Conservation (phyloP, 2,797 vertebrate genomes). For the Ctenochaetus hawaiiensis region DNA sequence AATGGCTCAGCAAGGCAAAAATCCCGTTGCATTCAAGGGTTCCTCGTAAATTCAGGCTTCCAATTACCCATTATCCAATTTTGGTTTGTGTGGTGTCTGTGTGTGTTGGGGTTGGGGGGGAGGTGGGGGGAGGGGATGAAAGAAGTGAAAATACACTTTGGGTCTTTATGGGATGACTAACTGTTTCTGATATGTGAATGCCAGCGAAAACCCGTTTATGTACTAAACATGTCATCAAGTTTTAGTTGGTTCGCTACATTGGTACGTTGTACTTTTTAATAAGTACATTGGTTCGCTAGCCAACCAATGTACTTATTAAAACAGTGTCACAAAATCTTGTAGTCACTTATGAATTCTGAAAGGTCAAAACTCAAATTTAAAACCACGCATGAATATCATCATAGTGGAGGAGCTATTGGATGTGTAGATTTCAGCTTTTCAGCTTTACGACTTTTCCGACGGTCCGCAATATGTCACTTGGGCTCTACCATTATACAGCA, state of each 20-base stretch:
- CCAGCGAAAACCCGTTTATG: background rate
- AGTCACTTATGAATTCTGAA: no score
- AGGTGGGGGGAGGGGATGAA: no score
- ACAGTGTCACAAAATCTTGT: no score
- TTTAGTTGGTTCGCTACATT: no score
- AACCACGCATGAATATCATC: background rate
- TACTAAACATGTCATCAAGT: no score
- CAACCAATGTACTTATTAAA: no score
- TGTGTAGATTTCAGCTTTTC: background rate
- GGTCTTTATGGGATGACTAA: background rate
- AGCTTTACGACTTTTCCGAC: background rate
- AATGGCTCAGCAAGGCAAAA: slow-evolving; percentile 22
- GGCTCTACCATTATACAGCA: slow-evolving; percentile 64
- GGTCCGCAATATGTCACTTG: background rate
- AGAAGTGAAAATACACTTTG: background rate
- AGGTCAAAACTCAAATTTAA: background rate
- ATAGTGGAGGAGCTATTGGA: background rate
- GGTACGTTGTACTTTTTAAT: no score
- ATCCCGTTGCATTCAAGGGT: slow-evolving; percentile 35
- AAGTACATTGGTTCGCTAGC: no score
- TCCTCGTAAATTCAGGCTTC: background rate
- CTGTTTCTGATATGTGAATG: background rate
- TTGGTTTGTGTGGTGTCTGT: no score
- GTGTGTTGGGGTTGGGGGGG: no score
- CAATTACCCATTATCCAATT: no score